Conservation (phyloP, 2,888 invertebrate genomes). For the Thecocarcelia acutangulata region DNA sequence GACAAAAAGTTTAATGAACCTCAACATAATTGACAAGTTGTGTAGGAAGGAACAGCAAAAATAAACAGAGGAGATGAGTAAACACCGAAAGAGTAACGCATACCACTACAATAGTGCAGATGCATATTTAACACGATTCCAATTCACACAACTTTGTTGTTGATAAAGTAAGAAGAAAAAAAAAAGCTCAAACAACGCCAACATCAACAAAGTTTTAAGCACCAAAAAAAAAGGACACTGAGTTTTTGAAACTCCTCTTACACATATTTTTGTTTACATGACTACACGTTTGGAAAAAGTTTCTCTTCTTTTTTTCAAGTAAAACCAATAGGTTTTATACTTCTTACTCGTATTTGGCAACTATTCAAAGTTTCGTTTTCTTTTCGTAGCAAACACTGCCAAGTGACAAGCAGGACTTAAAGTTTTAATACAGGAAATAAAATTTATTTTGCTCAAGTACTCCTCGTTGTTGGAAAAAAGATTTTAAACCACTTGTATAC, state of each 20-base stretch:
- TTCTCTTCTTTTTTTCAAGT: slow-evolving; percentile 26
- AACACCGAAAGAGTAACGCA: slow-evolving; percentile 14
- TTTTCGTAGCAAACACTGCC: slow-evolving; percentile 25
- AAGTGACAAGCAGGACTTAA: slow-evolving; percentile 53
- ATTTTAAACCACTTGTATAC: slow-evolving; percentile 39
- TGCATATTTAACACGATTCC: slow-evolving; percentile 26
- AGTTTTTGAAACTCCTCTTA: slow-evolving; percentile 44
- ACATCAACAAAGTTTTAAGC: slow-evolving; percentile 7
- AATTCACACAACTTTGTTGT: slow-evolving; percentile 12
- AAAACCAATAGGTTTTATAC: slow-evolving; percentile 52
- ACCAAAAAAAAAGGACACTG: slow-evolving; percentile 36
- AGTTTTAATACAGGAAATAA: slow-evolving; percentile 13
- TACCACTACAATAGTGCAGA: not conserved
- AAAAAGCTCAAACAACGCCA: slow-evolving; percentile 6
- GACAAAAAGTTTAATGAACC: slow-evolving; percentile 69
- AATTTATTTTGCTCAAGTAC: not conserved
- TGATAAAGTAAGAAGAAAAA: too few relatives aligned
- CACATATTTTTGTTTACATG: slow-evolving; percentile 23
- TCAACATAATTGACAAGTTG: slow-evolving; percentile 67
- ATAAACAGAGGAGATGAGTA: slow-evolving; percentile 5
- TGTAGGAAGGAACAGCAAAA: slow-evolving; percentile 25
- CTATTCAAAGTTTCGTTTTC: slow-evolving; percentile 2
- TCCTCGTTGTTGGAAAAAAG: slow-evolving; percentile 15
- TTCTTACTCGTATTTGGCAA: not conserved
- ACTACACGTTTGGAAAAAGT: slow-evolving; percentile 48